phyloP scores from a whole-genome alignment of 2,113 vertebrate genomes.

The Dermatemys mawii region DNA sequence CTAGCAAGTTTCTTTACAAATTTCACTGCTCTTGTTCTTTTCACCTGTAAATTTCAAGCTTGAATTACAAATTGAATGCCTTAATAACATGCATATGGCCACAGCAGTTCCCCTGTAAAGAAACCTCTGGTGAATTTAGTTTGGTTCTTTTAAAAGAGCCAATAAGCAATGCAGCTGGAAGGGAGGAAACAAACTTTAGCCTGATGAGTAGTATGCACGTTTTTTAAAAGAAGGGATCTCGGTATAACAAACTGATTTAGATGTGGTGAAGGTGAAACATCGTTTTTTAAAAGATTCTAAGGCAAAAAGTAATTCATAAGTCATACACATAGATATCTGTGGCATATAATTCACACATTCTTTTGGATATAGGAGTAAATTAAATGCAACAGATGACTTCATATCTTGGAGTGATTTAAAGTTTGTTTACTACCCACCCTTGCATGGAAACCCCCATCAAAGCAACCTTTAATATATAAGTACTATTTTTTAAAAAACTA shows the following conservation, averaged over 20 bases:
- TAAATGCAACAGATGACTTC: neutral
- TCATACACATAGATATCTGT: neutral
- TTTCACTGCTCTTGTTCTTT: neutral
- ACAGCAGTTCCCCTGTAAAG: neutral
- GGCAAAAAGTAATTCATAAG: neutral
- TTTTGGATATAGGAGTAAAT: neutral
- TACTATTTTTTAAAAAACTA: neutral
- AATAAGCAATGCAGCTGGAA: neutral
- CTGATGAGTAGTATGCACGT: neutral
- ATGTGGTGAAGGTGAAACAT: neutral
- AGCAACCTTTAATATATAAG: neutral
- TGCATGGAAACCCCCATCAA: neutral
- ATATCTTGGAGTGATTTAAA: fast-evolving
- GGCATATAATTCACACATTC: fast-evolving
- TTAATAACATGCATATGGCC: neutral
- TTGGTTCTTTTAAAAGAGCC: neutral
- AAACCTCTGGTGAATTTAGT: fast-evolving
- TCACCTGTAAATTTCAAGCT: neutral
- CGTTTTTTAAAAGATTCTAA: neutral
- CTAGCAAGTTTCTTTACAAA: neutral
- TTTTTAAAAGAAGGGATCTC: neutral
- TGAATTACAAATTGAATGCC: neutral
- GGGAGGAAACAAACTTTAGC: neutral
- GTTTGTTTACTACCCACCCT: neutral
- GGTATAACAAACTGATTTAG: neutral